Conservation (phyloP, 2,888 invertebrate species). For the Leucophenga maculata region DNA sequence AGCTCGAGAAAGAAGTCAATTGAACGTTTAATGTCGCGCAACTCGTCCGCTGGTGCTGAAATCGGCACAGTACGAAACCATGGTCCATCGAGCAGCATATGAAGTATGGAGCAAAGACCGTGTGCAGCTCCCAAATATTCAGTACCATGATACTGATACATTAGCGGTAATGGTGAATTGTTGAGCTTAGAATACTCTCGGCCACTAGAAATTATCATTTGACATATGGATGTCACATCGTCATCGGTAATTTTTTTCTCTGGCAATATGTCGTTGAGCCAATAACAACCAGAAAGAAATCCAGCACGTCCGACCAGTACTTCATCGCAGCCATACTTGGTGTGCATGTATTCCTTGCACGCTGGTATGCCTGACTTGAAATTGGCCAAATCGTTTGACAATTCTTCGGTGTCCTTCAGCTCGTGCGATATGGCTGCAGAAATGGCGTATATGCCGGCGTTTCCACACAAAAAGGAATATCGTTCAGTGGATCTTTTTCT, state of each 20-base stretch:
- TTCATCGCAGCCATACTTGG: constrained; percentile 84
- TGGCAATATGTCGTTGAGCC: constrained; percentile 75
- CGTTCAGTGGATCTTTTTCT: constrained; percentile 75
- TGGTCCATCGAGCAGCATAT: constrained; percentile 77
- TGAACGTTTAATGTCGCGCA: constrained; percentile 76
- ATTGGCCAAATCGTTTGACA: constrained; percentile 68
- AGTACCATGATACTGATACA: constrained; percentile 78
- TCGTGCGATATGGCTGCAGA: constrained; percentile 77
- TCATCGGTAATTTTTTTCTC: constrained; percentile 69
- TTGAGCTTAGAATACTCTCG: constrained; percentile 77
- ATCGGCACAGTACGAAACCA: constrained; percentile 66
- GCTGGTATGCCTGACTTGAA: constrained; percentile 68
- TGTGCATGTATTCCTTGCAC: constrained; percentile 75
- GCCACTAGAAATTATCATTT: constrained; percentile 81
- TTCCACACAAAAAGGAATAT: constrained; percentile 84
- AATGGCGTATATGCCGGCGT: constrained; percentile 83
- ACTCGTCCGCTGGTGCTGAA: constrained; percentile 58
- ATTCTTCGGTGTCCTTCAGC: constrained; percentile 72
- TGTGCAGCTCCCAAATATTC: constrained; percentile 76
- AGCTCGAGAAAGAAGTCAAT: constrained; percentile 76
- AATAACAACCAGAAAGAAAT: constrained; percentile 83
- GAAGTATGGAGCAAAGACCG: constrained; percentile 79
- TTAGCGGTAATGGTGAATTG: constrained; percentile 78
- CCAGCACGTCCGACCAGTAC: constrained; percentile 89
- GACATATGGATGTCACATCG: constrained; percentile 79